Evolutionary conservation across 2,888 invertebrate genomes (phyloP).

Genomic region (Metalampra italica): DNA sequence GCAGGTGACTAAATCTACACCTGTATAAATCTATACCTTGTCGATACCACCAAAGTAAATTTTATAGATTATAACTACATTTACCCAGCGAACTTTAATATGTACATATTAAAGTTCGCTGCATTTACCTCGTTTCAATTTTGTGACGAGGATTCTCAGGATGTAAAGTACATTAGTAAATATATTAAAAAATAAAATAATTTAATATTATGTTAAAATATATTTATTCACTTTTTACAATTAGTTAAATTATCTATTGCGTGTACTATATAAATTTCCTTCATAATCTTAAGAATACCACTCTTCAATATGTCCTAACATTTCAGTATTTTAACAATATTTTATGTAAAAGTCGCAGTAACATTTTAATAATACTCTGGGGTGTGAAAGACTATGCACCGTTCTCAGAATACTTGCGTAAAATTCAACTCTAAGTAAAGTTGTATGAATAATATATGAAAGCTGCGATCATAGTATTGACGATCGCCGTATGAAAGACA

Average conservation of each 20-base stretch:
- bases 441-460: too few species aligned
- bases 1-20: too few species aligned
- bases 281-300: slow-evolving; percentile 31
- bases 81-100: too few species aligned
- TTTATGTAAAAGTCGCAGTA: slow-evolving; percentile 6
- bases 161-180: not conserved
- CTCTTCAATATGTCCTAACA: slow-evolving; percentile 39
- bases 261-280: slow-evolving; percentile 37
- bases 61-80: too few species aligned
- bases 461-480: too few species aligned
- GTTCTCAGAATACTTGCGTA: not conserved
- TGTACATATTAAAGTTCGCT: too few species aligned
- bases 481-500: not conserved
- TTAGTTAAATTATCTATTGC: slow-evolving; percentile 54
- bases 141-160: not conserved
- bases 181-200: not conserved
- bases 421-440: too few species aligned
- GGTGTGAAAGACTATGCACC: slow-evolving; percentile 8
- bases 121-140: too few species aligned
- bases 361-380: slow-evolving; percentile 7
- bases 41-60: too few species aligned
- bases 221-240: slow-evolving; percentile 70
- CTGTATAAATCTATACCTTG: too few species aligned
- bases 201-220: slow-evolving; percentile 53
- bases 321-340: slow-evolving; percentile 41